Evolutionary conservation across 2,797 vertebrate genomes (phyloP).

Genomic region (Ctenosaura bakeri): DNA sequence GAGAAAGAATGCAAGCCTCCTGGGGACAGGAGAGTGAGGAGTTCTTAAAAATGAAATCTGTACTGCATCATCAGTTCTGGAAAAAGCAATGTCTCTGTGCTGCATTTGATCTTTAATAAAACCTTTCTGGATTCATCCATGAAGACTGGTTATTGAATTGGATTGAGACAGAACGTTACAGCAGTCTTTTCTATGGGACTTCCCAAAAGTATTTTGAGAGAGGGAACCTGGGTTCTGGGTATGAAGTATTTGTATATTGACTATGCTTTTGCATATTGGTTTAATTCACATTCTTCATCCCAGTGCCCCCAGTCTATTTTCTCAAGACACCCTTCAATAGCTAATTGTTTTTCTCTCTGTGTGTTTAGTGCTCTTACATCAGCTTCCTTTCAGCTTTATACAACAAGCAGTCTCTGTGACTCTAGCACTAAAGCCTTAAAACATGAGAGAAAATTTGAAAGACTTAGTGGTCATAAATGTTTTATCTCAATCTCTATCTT

Average conservation of each 20-base stretch:
- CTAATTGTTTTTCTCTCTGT: no score
- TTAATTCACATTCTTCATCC: background rate
- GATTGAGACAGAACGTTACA: no score
- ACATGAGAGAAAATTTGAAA: background rate
- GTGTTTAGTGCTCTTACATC: background rate
- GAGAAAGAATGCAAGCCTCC: no score
- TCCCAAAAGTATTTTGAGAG: background rate
- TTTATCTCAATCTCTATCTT: constrained; percentile 6
- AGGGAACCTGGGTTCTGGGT: background rate
- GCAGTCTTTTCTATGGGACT: background rate
- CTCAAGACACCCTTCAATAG: no score
- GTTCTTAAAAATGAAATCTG: no score
- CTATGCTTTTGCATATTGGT: background rate
- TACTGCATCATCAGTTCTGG: no score
- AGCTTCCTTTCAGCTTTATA: background rate
- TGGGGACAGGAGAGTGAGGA: no score
- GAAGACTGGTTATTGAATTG: no score
- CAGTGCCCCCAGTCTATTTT: background rate
- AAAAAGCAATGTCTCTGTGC: no score
- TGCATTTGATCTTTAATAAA: no score
- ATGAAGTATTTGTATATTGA: background rate
- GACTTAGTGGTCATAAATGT: background rate
- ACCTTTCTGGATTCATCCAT: no score
- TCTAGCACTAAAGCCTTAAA: background rate
- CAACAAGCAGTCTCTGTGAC: background rate